phyloP scores from a whole-genome alignment of 2,113 vertebrate genomes.

The Ascaphus truei region DNA sequence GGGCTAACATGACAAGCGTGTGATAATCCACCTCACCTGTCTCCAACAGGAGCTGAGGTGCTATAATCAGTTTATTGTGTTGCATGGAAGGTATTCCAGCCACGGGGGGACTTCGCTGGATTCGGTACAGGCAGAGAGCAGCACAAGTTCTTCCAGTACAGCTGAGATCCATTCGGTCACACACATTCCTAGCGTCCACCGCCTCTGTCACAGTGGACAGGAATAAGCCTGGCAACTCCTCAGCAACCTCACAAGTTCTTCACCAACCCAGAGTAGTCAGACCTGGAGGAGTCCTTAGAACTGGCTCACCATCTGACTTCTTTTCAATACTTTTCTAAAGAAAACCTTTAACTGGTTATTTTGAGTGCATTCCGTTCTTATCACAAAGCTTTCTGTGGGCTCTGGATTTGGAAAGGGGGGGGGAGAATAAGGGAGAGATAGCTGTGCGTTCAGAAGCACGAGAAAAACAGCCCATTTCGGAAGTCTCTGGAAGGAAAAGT shows the following conservation, averaged over 20 bases:
- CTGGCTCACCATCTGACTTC: background rate
- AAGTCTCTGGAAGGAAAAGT: too few relatives aligned
- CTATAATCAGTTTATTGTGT: slow-evolving; percentile 13
- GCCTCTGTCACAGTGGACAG: slow-evolving; percentile 6
- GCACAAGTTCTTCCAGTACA: background rate
- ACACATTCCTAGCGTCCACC: background rate
- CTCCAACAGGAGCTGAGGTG: background rate
- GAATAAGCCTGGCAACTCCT: slow-evolving; percentile 1
- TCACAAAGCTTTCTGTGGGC: background rate
- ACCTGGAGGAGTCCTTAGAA: background rate
- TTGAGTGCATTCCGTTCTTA: slow-evolving; percentile 2
- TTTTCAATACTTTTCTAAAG: background rate
- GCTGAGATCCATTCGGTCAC: background rate
- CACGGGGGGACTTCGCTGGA: background rate
- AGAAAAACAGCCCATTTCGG: too few relatives aligned
- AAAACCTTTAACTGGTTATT: background rate
- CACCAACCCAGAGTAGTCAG: background rate
- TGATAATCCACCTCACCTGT: slow-evolving; percentile 17
- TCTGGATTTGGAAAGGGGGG: background rate
- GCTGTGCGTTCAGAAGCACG: too few relatives aligned
- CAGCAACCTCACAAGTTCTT: background rate
- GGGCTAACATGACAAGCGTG: background rate
- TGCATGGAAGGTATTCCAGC: slow-evolving; percentile 7
- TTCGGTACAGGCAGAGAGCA: background rate
- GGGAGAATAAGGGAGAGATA: too few relatives aligned